Base-by-base conservation (phyloP, 1,140 invertebrate species). In the Papilio polyxenes region DNA sequence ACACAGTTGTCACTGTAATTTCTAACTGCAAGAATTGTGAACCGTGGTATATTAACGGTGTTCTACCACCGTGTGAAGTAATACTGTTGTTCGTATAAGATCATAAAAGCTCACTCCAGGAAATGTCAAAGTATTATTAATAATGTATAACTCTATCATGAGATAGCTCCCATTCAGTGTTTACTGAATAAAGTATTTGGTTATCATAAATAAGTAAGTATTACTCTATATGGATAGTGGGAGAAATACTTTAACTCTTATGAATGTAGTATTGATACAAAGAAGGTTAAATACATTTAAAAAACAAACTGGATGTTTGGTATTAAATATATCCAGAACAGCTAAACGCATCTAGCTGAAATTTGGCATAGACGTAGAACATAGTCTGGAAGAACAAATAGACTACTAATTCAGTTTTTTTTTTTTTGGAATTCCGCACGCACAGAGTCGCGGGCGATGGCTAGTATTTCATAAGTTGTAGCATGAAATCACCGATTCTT, bases 81-180 rank as follows among this genome's bases (percentile, higher is more conserved):
- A 6, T 51, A 51, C 2, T 51, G 10, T 51, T 51, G 10, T 23
- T 62, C 59, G n/a, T 62, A 17, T 56, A 56, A 56, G n/a, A 62
- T 23, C 20, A 11, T 69, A 37, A 31, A 69, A 69, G 62, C 62
- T 69, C 13, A 31, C 62, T 37, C 11, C 62, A 69, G 23, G 65
- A 69, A 69, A 69, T 37, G 65, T 69, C 31, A 69, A 69, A 65
- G 59, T 23, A 11, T 15, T 10, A 69, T 69, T 69, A 15, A 69
- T 69, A 69, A 69, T 69, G 65, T 69, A 69, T 69, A 69, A 31
- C 65, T 31, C 65, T 37, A 69, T 69, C 31, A 69, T 31, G 23
- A 37, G 23, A 6, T 37, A 69, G 65, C 31, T 69, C 65, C 37
- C 65, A 69, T 69, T 69, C 31, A 31, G 10, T 69, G 37, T 69